These are phyloP conservation scores for Pagetopsis macropterus DNA, from an alignment of 2,797 vertebrate species.

Conservation along the genomic window DNA sequence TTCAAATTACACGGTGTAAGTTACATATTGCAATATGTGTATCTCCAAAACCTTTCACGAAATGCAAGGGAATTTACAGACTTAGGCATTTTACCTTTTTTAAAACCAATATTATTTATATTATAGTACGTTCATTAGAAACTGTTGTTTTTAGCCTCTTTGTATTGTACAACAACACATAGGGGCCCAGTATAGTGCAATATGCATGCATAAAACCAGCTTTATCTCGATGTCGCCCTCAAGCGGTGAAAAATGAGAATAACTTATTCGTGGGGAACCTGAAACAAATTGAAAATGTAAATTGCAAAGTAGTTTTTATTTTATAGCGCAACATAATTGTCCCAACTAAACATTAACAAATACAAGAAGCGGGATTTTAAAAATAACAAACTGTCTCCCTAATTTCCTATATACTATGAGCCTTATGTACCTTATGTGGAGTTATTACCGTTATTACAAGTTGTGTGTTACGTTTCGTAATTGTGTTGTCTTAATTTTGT, in stretches of 20 bases:
- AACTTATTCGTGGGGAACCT: neutral
- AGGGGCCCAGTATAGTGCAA: no score
- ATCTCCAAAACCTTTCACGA: no score
- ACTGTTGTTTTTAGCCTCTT: no score
- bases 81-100: no score
- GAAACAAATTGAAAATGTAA: constrained; percentile 1
- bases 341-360: neutral
- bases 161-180: neutral
- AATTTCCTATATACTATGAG: neutral
- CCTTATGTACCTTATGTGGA: neutral
- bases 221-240: constrained; percentile 26
- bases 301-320: neutral
- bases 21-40: no score
- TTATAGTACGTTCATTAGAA: neutral
- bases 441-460: neutral
- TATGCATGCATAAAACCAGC: no score
- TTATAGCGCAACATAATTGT: neutral
- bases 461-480: neutral
- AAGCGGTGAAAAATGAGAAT: constrained; percentile 17
- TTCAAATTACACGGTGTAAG: no score
- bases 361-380: neutral
- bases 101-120: no score
- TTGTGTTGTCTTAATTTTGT: neutral
- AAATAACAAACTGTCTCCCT: neutral
- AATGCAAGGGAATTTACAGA: no score